Evolutionary conservation across 2,113 vertebrate genomes (phyloP), one percentile per base, ranked within the genome.

Genomic region (Gallinago jamesoni): DNA sequence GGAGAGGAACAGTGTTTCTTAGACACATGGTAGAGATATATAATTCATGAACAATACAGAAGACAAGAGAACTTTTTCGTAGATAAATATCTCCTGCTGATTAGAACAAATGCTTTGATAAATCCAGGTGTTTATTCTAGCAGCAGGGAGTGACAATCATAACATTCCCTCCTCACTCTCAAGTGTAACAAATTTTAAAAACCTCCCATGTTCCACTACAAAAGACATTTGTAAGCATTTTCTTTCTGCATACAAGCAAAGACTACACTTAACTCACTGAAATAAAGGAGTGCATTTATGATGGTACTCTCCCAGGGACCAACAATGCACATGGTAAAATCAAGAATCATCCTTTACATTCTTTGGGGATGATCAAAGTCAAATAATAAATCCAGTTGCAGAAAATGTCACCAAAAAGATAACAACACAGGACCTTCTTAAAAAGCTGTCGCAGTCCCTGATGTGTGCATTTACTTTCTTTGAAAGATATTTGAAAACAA

Each of bases 111-210:
- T 48, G 64, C 33, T 91, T 69, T 90, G 75, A 90, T 72, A 82
- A 90, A 87, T 63, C 47, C 64, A 95, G 76, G 72, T 84, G 64
- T 94, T 96, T 93, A 80, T 87, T 72, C 50, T 94, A 91, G 67
- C 84, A 89, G 57, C 70, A 76, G 64, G 79, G 48, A 94, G 52
- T 64, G 60, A 93, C 83, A 95, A 82, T 57, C 68, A 48, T 35
- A 92, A 66, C 55, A 72, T 56, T 94, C n/a, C 14, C 73, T 86
- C 35, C 30, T 89, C 30, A 64, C 10, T 87, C 39, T 93, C 43
- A 84, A 57, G 43, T 66, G 78, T 35, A 89, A 82, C 4, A 92
- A 82, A 53, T 52, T 63, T 72, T 2, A 2, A 4, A 74, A 84
- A 56, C 7, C 4, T 55, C 56, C 19, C 10, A 24, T 67, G 72